Evolutionary conservation across 2,113 vertebrate species (phyloP).

Genomic region (Cygnus atratus): DNA sequence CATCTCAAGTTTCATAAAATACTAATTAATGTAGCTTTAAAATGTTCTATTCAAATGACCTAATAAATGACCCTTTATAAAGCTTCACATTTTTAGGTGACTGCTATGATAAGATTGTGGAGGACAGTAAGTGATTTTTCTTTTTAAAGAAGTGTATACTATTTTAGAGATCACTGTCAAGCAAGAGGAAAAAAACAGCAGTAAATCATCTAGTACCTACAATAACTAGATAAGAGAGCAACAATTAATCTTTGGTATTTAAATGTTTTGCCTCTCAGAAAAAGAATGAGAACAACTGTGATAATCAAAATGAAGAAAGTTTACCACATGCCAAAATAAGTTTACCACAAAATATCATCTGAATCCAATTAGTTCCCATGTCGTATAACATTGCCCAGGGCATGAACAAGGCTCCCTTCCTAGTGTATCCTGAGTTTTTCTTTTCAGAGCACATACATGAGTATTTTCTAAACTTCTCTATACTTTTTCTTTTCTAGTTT

Average conservation of each 20-base stretch:
- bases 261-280: conserved; percentile 46
- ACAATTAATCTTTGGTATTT: conserved; percentile 44
- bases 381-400: neutral
- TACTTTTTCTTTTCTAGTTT: neutral
- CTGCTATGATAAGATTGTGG: neutral
- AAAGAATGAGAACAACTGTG: conserved; percentile 4
- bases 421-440: neutral
- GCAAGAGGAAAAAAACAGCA: neutral
- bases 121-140: neutral
- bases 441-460: neutral
- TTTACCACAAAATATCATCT: conserved; percentile 27
- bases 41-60: neutral
- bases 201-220: conserved; percentile 32
- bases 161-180: neutral
- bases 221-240: conserved; percentile 46
- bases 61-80: neutral
- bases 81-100: neutral
- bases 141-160: neutral
- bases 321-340: conserved; percentile 30
- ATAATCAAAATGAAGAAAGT: conserved; percentile 46
- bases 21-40: neutral
- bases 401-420: neutral
- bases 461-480: neutral
- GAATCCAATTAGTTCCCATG: conserved; percentile 35
- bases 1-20: neutral